A percentile compares a stretch with the other conserved stretches of the same genome.
phyloP scores from a whole-genome alignment of 1,140 invertebrate species.

The Drosophila saltans region DNA sequence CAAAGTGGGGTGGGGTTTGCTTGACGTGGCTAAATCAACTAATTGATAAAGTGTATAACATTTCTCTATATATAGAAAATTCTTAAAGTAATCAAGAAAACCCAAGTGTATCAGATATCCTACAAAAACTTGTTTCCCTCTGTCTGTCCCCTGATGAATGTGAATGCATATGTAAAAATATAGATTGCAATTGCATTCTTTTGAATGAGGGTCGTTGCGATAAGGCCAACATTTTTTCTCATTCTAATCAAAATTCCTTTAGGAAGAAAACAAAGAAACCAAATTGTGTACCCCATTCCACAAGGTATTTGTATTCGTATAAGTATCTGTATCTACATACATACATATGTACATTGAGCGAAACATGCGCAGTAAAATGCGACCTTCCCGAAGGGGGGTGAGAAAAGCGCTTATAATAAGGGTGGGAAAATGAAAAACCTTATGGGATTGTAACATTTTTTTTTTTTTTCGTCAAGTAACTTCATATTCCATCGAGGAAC shows the following conservation, averaged over 20 bases:
- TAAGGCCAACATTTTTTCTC: slow-evolving; percentile 43
- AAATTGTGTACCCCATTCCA: slow-evolving; percentile 19
- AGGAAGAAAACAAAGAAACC: slow-evolving; percentile 59
- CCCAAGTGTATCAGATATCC: slow-evolving; percentile 5
- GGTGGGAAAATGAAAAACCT: slow-evolving; percentile 16
- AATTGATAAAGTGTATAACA: neutral
- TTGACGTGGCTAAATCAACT: neutral
- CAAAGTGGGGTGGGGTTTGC: neutral
- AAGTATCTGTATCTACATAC: no score
- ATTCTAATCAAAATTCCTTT: slow-evolving; percentile 70
- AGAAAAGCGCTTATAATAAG: slow-evolving; percentile 34
- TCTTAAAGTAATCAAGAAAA: neutral
- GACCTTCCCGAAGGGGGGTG: slow-evolving; percentile 23
- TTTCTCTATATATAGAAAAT: neutral
- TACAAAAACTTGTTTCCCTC: neutral
- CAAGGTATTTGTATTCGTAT: slow-evolving; percentile 12
- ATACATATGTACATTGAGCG: slow-evolving; percentile 15
- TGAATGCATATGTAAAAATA: no score
- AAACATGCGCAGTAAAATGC: slow-evolving; percentile 68
- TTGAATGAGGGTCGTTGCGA: slow-evolving; percentile 17
- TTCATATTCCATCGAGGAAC: slow-evolving; percentile 14
- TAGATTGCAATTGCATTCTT: slow-evolving; percentile 40
- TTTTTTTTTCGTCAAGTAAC: neutral
- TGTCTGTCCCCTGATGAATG: neutral
- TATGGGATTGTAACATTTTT: neutral